Evolutionary conservation across 2,888 invertebrate genomes (phyloP), one percentile per base, ranked within the genome.

Genomic region (Meiosimyza decipiens): DNA sequence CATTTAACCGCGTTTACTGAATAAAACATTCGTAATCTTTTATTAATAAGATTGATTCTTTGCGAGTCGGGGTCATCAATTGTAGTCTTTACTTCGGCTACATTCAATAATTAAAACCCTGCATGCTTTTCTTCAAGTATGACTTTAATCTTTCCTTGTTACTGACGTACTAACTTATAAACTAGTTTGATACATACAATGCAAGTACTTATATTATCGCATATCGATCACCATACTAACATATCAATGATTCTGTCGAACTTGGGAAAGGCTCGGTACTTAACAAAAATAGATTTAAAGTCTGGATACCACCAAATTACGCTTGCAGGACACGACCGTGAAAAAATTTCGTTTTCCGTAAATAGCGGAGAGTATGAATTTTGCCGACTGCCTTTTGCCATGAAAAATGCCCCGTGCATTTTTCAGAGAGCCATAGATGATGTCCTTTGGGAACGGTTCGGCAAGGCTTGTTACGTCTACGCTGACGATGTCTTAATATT

Each of bases 331-430:
- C 51, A 62, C 55, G 72, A 74, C 51, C 57, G 70, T 40, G 51
- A 72, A 49, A 74, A 72, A 71, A 72, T 18, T 9, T 67, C 71
- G 6, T 72, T 72, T 47, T 28, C 6, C n/a, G 52, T 71, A 47
- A 71, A 71, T 49, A 71, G 64, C 18, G 73, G 73, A n/a, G 73
- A 73, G 68, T 73, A 75, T 60, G 73, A 75, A 33, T 72, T 74
- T 54, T 73, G 62, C 54, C 16, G 71, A 51, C 40, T 69, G 13
- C 51, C 59, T 13, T 68, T 57, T 59, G 59, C 59, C 12, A 16
- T 73, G 22, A 73, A 65, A 47, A 70, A 73, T 57, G 54, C 73
- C n/a, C 68, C 71, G 15, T 60, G 68, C 22, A 74, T 71, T 40
- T 73, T 74, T 72, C 74, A 74, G 49, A 59, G 75, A 22, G 67